phyloP scores from a whole-genome alignment of 2,113 vertebrate genomes.

The Petromus typicus region DNA sequence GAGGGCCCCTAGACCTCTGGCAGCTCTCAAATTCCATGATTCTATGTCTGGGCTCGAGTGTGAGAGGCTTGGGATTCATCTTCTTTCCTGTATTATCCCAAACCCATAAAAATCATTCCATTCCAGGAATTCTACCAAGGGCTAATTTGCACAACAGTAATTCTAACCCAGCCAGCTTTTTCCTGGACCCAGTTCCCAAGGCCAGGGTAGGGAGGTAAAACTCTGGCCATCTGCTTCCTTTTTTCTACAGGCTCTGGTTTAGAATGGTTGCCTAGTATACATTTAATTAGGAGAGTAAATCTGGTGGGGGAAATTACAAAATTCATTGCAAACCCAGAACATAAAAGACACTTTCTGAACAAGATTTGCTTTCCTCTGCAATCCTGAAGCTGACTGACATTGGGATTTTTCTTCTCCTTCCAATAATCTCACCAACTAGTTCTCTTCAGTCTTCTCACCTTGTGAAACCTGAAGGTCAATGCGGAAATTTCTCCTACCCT shows the following conservation, averaged over 20 bases:
- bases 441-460: background rate
- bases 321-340: constrained; percentile 37
- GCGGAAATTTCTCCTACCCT: background rate
- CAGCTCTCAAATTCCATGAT: background rate
- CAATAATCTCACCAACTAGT: fast-evolving
- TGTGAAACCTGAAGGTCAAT: background rate
- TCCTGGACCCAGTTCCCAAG: background rate
- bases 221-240: constrained; percentile 65
- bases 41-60: background rate
- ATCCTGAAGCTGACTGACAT: background rate
- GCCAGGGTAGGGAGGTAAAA: constrained; percentile 34
- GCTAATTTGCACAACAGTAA: constrained; percentile 58
- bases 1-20: no score
- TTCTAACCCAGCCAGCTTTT: constrained; percentile 19
- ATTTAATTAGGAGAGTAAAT: constrained; percentile 70
- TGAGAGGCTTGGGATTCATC: background rate
- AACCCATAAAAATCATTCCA: constrained; percentile 20
- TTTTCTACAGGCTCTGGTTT: background rate
- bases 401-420: background rate
- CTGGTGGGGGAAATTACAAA: constrained; percentile 62
- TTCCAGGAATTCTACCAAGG: constrained; percentile 44
- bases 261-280: constrained; percentile 64
- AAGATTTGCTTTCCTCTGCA: background rate
- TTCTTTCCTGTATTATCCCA: constrained; percentile 14
- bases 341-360: constrained; percentile 8